Evolutionary conservation across 2,888 invertebrate genomes (phyloP).

Genomic region (Neoaliturus tenellus): DNA sequence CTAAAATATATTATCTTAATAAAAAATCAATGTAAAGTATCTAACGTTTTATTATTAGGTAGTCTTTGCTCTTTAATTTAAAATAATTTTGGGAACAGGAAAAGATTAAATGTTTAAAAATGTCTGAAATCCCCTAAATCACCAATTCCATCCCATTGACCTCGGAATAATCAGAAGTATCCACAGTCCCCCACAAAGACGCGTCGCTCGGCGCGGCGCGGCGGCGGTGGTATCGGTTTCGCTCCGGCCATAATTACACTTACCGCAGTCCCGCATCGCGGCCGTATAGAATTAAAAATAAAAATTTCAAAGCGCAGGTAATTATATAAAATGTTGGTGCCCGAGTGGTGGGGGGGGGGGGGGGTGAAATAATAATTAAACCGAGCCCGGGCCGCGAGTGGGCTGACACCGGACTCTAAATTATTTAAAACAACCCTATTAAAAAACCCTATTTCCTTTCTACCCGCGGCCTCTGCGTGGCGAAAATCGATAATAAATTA

Average conservation of each 20-base stretch:
- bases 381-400: slow-evolving; percentile 19
- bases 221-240: no score
- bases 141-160: no score
- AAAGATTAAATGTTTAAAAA: no score
- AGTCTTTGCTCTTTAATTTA: no score
- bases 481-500: slow-evolving; percentile 53
- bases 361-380: slow-evolving; percentile 45
- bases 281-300: slow-evolving; percentile 49
- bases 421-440: slow-evolving; percentile 44
- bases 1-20: no score
- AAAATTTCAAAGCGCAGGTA: slow-evolving; percentile 50
- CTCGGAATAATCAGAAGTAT: no score
- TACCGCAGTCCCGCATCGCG: slow-evolving; percentile 23
- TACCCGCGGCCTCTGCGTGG: slow-evolving; percentile 42
- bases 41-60: no score
- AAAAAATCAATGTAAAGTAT: no score
- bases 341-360: neutral
- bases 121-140: no score
- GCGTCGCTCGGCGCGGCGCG: neutral
- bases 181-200: neutral
- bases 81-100: no score
- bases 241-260: slow-evolving; percentile 22
- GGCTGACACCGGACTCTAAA: slow-evolving; percentile 45
- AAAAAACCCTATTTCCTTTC: slow-evolving; percentile 53
- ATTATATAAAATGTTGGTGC: slow-evolving; percentile 44